Conservation (phyloP, 2,797 vertebrate species). For the Lagodon rhomboides region DNA sequence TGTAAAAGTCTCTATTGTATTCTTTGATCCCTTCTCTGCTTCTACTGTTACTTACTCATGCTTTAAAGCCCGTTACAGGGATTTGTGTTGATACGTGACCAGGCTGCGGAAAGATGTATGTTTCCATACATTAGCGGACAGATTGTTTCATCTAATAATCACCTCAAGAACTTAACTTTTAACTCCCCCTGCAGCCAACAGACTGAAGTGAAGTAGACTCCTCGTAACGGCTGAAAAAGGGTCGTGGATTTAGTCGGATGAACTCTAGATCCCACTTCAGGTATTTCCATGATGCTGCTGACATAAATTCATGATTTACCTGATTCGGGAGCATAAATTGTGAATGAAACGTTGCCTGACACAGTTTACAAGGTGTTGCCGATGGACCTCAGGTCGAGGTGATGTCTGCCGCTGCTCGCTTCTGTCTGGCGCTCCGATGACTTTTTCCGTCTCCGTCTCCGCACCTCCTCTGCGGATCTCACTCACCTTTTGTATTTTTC, state of each 20-base stretch:
- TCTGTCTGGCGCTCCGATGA: constrained; percentile 32
- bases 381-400: constrained; percentile 38
- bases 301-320: constrained; percentile 26
- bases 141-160: constrained; percentile 13
- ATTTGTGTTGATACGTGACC: neutral
- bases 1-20: neutral
- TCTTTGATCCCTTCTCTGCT: neutral
- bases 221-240: constrained; percentile 16
- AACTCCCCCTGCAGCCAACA: constrained; percentile 5
- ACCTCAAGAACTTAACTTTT: constrained; percentile 3
- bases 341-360: constrained; percentile 22
- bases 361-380: constrained; percentile 45
- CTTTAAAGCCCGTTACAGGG: neutral
- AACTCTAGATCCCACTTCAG: constrained; percentile 32
- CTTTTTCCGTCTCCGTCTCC: constrained; percentile 14
- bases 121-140: neutral
- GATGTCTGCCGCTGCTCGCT: constrained; percentile 22
- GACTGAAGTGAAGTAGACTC: neutral
- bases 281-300: constrained; percentile 31
- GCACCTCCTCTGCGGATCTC: constrained; percentile 32
- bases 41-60: neutral
- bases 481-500: constrained; percentile 7
- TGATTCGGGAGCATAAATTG: constrained; percentile 25
- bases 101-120: neutral
- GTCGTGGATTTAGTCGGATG: constrained; percentile 12